phyloP scores from a whole-genome alignment of 2,888 invertebrate genomes.

The Rhingia campestris region DNA sequence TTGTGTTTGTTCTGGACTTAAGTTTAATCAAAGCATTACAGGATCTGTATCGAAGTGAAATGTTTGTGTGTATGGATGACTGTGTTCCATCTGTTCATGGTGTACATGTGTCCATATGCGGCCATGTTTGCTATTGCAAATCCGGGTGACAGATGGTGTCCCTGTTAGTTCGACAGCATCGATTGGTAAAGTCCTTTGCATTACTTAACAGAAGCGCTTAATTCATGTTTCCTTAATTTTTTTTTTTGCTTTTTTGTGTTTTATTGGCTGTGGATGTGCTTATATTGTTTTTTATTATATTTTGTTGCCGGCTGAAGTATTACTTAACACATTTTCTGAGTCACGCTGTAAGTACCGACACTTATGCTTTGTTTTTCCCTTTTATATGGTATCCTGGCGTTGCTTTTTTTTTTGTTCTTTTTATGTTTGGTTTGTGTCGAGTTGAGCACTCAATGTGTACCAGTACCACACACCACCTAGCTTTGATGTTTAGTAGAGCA shows the following conservation, averaged over 20 bases:
- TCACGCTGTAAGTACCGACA: constrained; percentile 74
- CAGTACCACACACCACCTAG: constrained; percentile 42
- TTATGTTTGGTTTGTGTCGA: constrained; percentile 69
- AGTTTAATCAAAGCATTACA: constrained; percentile 71
- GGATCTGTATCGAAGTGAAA: constrained; percentile 43
- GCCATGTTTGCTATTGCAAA: constrained; percentile 63
- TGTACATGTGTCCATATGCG: constrained; percentile 28
- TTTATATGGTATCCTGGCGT: constrained; percentile 70
- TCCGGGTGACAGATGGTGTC: constrained; percentile 70
- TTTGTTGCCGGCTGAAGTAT: constrained; percentile 72
- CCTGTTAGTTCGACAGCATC: constrained; percentile 52
- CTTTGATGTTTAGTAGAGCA: constrained; percentile 73
- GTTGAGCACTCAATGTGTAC: constrained; percentile 63
- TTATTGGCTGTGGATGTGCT: constrained; percentile 43
- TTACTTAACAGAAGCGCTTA: constrained; percentile 59
- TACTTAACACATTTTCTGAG: constrained; percentile 76
- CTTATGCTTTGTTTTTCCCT: constrained; percentile 56
- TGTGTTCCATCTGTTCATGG: background rate
- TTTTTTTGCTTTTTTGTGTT: constrained; percentile 54
- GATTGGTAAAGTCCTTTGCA: constrained; percentile 58
- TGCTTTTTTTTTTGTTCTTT: constrained; percentile 72
- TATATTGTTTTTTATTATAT: constrained; percentile 59
- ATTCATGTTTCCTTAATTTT: constrained; percentile 46
- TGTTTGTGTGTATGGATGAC: constrained; percentile 19
- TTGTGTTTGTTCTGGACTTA: constrained; percentile 67